Evolutionary conservation across 2,888 invertebrate genomes (phyloP), one percentile per base, ranked within the genome.

Genomic region (Poecilus cupreus): DNA sequence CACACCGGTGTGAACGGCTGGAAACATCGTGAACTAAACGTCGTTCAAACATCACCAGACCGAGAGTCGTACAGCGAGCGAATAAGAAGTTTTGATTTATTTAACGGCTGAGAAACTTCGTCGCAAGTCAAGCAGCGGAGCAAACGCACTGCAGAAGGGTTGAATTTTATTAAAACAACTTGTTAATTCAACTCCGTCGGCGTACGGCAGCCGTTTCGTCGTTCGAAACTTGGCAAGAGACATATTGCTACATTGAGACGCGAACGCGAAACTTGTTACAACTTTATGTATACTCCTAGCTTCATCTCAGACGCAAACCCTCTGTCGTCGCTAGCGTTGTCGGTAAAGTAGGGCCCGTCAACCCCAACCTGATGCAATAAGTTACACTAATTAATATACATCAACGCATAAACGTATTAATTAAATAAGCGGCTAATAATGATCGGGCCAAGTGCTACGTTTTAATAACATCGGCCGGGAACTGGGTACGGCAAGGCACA

Each of bases 161-260:
- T 88, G 88, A 83, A 87, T 89, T 89, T 89, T 89, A 89, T 88
- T 88, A 88, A 89, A 89, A 89, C 89, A 89, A 88, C 88, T 89
- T 89, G 89, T 89, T 89, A 89, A 89, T 89, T 88, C 89, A 87
- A 86, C 87, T 46, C 86, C 87, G 88, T 87, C 86, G 87, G 87
- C 18, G 39, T 64, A 75, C 75, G 39, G 79, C 79, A 75, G 82
- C 64, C 37, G 32, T 64, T 64, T 70, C 13, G 22, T 24, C 72
- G 82, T 83, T 83, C 68, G 78, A 80, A 84, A 84, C 82, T 84
- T 84, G 80, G 81, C 82, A 74, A 82, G 83, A 82, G 83, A 83
- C 83, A 83, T 83, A 83, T 83, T 83, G 83, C 83, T 84, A 85
- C 86, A 86, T 86, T 86, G 86, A 84, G 86, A 86, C 86, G 87